A percentile compares a stretch with the other conserved stretches of the same genome.
Conservation (phyloP, 2,888 invertebrate species). For the Acrobasis consociella region DNA sequence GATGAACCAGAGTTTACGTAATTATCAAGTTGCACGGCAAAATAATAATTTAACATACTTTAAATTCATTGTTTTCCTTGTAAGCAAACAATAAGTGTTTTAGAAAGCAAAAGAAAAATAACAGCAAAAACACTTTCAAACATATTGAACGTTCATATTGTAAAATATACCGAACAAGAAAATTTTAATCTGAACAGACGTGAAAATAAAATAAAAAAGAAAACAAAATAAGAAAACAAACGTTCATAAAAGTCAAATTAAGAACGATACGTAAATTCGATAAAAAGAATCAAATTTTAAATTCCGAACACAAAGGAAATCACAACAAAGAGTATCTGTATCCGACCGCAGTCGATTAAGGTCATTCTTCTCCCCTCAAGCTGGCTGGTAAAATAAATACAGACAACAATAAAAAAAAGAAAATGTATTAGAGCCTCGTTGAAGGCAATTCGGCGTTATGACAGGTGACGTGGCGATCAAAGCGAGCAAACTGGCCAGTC, state of each 20-base stretch:
- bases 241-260: slow-evolving; percentile 16
- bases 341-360: slow-evolving; percentile 56
- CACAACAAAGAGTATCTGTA: slow-evolving; percentile 38
- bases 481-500: slow-evolving; percentile 62
- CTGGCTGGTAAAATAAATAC: slow-evolving; percentile 63
- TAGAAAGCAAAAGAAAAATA: too few species aligned
- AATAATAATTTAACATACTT: too few species aligned
- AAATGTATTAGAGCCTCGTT: slow-evolving; percentile 48
- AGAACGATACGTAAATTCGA: slow-evolving; percentile 11
- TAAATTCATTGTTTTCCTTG: too few species aligned
- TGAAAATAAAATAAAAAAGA: background rate
- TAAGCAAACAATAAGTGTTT: too few species aligned
- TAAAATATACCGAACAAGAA: too few species aligned
- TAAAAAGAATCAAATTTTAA: slow-evolving; percentile 19
- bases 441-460: slow-evolving; percentile 64
- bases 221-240: slow-evolving; percentile 2
- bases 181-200: too few species aligned
- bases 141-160: too few species aligned
- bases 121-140: too few species aligned
- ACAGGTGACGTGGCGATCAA: slow-evolving; percentile 72
- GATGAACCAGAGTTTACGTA: too few species aligned
- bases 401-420: slow-evolving; percentile 54
- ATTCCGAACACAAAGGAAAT: slow-evolving; percentile 24
- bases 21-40: too few species aligned
- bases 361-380: slow-evolving; percentile 46